These are phyloP conservation scores for Agriopis marginaria DNA, from an alignment of 2,888 invertebrate species.

Conservation along the genomic window DNA sequence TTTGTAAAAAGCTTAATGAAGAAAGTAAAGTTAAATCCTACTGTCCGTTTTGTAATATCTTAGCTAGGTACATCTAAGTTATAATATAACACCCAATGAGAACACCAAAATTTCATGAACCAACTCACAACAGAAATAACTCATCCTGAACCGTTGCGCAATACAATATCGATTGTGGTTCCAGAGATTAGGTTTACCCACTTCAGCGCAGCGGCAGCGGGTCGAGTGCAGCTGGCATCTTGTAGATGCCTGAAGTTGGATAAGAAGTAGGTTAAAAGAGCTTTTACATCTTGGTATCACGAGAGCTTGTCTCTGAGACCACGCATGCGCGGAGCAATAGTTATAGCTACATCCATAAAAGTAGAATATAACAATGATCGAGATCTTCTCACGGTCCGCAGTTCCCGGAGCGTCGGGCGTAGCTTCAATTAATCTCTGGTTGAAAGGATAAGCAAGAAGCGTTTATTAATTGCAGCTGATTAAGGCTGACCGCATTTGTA, in stretches of 20 bases:
- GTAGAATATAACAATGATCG: constrained; percentile 60
- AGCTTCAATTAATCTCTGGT: constrained; percentile 55
- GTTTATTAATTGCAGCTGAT: constrained; percentile 35
- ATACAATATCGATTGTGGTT: constrained; percentile 41
- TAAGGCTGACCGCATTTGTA: constrained; percentile 32
- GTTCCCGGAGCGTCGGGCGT: constrained; percentile 46
- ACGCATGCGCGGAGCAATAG: constrained; percentile 43
- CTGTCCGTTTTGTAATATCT: neutral
- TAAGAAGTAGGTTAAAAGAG: constrained; percentile 60
- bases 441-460: constrained; percentile 45
- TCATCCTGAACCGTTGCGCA: constrained; percentile 25
- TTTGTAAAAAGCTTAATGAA: no score
- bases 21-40: neutral
- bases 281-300: constrained; percentile 47
- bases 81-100: no score
- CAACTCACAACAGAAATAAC: constrained; percentile 11
- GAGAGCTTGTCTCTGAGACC: constrained; percentile 32
- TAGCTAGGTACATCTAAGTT: no score
- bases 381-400: constrained; percentile 63
- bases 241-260: constrained; percentile 46
- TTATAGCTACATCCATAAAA: neutral
- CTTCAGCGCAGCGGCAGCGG: constrained; percentile 10
- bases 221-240: constrained; percentile 53
- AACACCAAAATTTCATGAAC: neutral
- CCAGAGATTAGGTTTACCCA: constrained; percentile 43